Percentiles rank a stretch among this genome's conserved stretches.
Evolutionary conservation across 1,140 invertebrate species (phyloP).

Genomic region (Hycleus cichorii): DNA sequence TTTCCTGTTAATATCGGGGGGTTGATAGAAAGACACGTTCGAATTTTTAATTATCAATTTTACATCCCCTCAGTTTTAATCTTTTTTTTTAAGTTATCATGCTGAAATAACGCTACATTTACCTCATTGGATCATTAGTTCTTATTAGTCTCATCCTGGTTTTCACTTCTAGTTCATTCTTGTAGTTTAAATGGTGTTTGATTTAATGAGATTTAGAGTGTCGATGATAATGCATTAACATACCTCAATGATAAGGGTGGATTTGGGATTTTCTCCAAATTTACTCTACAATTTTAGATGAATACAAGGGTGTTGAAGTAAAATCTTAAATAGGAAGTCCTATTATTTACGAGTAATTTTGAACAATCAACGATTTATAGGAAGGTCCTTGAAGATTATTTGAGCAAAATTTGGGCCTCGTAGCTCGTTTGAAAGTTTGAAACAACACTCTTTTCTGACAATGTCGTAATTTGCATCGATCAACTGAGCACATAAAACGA

Average conservation of each 20-base stretch:
- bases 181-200: constrained; percentile 6
- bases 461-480: too few species aligned
- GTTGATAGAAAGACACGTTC: background rate
- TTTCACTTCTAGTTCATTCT: constrained; percentile 2
- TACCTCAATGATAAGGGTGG: background rate
- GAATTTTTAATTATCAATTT: background rate
- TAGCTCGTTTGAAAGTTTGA: too few species aligned
- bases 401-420: too few species aligned
- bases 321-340: too few species aligned
- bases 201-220: constrained; percentile 1
- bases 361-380: too few species aligned
- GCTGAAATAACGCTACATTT: constrained; percentile 7
- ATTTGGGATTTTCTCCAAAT: too few species aligned
- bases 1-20: constrained; percentile 1
- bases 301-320: too few species aligned
- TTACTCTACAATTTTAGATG: too few species aligned
- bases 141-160: constrained; percentile 3
- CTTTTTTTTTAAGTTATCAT: background rate
- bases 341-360: too few species aligned
- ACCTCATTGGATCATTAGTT: constrained; percentile 11
- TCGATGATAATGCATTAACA: background rate
- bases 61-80: background rate
- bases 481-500: too few species aligned
- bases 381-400: too few species aligned
- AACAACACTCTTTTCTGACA: too few species aligned